phyloP scores from a whole-genome alignment of 2,113 vertebrate genomes.

The Anolis carolinensis region DNA sequence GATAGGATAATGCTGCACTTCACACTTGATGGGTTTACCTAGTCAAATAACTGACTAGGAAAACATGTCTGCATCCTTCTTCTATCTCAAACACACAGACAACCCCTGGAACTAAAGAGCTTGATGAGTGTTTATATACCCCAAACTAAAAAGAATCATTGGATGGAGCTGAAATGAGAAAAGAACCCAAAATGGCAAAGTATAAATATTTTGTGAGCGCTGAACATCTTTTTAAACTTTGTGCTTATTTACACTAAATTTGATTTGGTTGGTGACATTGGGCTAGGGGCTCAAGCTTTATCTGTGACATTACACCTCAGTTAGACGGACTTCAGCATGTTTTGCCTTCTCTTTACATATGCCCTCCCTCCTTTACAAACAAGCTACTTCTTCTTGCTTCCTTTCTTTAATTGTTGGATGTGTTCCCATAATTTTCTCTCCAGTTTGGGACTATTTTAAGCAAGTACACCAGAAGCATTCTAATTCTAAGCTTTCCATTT shows the following conservation, averaged over 20 bases:
- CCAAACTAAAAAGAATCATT: not conserved
- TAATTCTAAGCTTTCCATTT: not conserved
- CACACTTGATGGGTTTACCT: constrained; percentile 1
- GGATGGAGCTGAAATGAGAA: not conserved
- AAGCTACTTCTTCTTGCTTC: not conserved
- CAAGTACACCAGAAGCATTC: not conserved
- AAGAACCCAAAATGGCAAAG: not conserved
- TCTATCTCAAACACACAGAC: not conserved
- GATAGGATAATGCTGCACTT: not conserved
- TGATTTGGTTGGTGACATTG: not conserved
- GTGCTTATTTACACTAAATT: not conserved
- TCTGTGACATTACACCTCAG: not conserved
- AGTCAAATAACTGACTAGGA: constrained; percentile 10
- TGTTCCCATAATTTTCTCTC: constrained; percentile 21
- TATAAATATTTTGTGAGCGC: constrained; percentile 13
- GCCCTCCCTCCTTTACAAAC: not conserved
- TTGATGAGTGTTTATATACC: constrained; percentile 17
- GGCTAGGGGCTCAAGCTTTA: constrained; percentile 19
- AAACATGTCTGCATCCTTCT: not conserved
- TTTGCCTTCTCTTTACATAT: not conserved
- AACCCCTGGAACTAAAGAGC: not conserved
- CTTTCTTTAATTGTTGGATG: not conserved
- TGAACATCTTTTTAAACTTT: not conserved
- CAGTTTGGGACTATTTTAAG: not conserved
- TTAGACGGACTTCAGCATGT: not conserved